phyloP scores from a whole-genome alignment of 2,888 invertebrate species.

The Pammene fasciana region DNA sequence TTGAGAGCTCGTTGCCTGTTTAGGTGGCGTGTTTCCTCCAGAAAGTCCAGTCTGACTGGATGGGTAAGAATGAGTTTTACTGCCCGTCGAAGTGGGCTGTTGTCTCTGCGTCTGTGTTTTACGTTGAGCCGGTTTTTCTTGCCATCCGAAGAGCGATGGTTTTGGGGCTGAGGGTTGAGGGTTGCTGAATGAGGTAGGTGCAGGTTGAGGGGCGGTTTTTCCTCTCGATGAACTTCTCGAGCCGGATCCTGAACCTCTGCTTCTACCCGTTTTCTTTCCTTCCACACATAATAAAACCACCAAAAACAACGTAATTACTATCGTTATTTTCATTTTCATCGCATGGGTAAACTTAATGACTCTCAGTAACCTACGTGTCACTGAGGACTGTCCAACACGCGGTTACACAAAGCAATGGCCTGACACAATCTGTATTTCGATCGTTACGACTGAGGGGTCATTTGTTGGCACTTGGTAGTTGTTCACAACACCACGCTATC shows the following conservation, averaged over 20 bases:
- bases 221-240: slow-evolving; percentile 62
- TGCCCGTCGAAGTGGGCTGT: slow-evolving; percentile 52
- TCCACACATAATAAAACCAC: slow-evolving; percentile 56
- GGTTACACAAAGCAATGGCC: slow-evolving; percentile 49
- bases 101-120: slow-evolving; percentile 57
- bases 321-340: slow-evolving; percentile 58
- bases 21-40: slow-evolving; percentile 42
- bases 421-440: slow-evolving; percentile 65
- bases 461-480: slow-evolving; percentile 38
- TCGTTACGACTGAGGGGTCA: slow-evolving; percentile 50
- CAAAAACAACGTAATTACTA: slow-evolving; percentile 53
- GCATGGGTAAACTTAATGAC: slow-evolving; percentile 35
- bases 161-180: slow-evolving; percentile 62
- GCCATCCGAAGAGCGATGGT: slow-evolving; percentile 73
- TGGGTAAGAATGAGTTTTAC: slow-evolving; percentile 49
- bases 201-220: slow-evolving; percentile 65
- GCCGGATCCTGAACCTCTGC: slow-evolving; percentile 69
- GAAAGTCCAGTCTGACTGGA: slow-evolving; percentile 49
- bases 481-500: slow-evolving; percentile 37
- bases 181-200: slow-evolving; percentile 71
- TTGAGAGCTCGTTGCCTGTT: slow-evolving; percentile 48
- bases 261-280: slow-evolving; percentile 67
- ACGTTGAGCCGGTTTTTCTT: slow-evolving; percentile 66
- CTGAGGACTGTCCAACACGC: slow-evolving; percentile 47
- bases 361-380: slow-evolving; percentile 42